Evolutionary conservation across 2,888 invertebrate genomes (phyloP).

Genomic region (Apantesis nais): DNA sequence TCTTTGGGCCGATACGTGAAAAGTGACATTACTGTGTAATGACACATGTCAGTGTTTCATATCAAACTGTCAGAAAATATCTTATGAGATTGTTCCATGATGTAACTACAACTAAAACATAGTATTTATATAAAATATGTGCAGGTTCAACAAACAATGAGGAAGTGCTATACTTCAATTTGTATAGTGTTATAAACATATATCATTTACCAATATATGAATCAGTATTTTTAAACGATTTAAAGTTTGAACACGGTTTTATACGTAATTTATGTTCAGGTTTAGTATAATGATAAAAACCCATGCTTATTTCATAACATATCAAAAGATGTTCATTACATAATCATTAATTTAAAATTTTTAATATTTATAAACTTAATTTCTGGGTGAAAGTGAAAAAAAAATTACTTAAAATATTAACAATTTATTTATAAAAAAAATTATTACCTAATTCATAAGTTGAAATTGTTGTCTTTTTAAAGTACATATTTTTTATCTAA

Average conservation of each 20-base stretch:
- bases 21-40: background rate
- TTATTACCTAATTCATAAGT: conserved; percentile 19
- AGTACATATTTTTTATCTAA: background rate
- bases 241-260: background rate
- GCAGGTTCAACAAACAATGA: background rate
- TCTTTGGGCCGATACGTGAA: background rate
- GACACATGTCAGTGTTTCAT: background rate
- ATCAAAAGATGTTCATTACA: conserved; percentile 6
- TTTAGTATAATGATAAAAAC: conserved; percentile 4
- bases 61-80: background rate
- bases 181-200: background rate
- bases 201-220: background rate
- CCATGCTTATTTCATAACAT: conserved; percentile 4
- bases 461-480: conserved; percentile 1
- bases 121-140: background rate
- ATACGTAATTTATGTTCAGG: conserved; percentile 10
- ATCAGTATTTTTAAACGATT: background rate
- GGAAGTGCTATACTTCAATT: background rate
- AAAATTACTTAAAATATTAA: conserved; percentile 1
- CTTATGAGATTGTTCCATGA: background rate
- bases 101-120: background rate
- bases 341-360: conserved; percentile 9
- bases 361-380: conserved; percentile 3
- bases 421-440: background rate
- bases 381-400: background rate